These are phyloP conservation scores for Thamnophis sirtalis DNA, from an alignment of 2,113 vertebrate genomes.

Conservation along the genomic window DNA sequence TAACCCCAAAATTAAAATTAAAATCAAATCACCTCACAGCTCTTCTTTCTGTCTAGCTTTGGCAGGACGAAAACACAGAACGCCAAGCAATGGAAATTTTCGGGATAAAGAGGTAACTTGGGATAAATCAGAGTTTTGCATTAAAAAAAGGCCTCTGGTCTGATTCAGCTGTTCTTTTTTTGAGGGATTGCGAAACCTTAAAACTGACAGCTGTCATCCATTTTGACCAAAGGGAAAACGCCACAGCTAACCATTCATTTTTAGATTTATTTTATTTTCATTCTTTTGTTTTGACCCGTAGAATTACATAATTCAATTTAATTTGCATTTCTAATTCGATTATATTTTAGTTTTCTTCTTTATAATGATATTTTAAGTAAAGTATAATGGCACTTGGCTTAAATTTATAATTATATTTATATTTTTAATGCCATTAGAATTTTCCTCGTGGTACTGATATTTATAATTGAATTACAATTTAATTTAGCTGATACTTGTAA, in stretches of 20 bases:
- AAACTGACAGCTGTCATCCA: background rate
- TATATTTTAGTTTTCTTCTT: background rate
- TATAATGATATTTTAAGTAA: background rate
- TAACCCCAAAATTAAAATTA: background rate
- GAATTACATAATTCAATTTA: background rate
- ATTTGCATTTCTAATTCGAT: background rate
- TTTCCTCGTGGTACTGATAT: background rate
- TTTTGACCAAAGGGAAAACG: background rate
- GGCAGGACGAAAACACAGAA: conserved; percentile 41
- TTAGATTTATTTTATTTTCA: background rate
- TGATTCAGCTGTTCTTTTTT: background rate
- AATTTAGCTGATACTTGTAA: background rate
- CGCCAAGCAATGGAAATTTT: conserved; percentile 56
- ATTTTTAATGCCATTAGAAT: background rate
- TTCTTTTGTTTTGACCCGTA: background rate
- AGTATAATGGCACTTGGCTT: background rate
- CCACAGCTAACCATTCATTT: background rate
- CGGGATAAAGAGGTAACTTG: conserved; percentile 73
- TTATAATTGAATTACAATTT: background rate
- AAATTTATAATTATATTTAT: background rate
- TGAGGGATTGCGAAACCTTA: background rate
- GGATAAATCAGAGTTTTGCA: background rate
- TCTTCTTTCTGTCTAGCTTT: background rate
- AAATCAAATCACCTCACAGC: background rate
- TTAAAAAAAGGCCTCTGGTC: background rate